These are phyloP conservation scores for Hestina assimilis DNA, from an alignment of 1,140 invertebrate genomes.

Conservation along the genomic window DNA sequence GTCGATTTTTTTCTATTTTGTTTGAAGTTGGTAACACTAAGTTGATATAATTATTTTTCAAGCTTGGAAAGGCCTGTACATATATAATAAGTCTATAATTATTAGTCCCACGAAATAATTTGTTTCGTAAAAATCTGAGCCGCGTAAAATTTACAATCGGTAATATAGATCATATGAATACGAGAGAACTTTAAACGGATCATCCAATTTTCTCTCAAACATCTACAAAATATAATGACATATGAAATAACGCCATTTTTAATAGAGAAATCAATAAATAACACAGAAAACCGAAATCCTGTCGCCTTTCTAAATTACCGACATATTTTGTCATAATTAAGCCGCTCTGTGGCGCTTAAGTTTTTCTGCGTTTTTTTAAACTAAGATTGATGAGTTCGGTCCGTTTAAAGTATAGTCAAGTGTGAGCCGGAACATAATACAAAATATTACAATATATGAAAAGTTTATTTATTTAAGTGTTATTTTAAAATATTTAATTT, in stretches of 20 bases:
- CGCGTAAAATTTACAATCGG: too few species aligned
- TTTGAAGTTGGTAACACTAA: too few species aligned
- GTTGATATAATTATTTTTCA: too few species aligned
- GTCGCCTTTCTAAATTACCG: conserved; percentile 51
- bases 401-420: conserved; percentile 22
- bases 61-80: too few species aligned
- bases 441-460: too few species aligned
- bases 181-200: not conserved
- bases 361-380: conserved; percentile 46
- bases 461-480: too few species aligned
- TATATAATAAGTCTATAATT: too few species aligned
- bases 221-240: conserved; percentile 23
- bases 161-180: not conserved
- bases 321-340: conserved; percentile 73
- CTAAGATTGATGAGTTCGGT: conserved; percentile 34
- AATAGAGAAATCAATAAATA: conserved; percentile 32
- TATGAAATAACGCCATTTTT: conserved; percentile 18
- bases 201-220: conserved; percentile 4
- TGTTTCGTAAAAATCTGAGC: too few species aligned
- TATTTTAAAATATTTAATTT: too few species aligned
- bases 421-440: conserved; percentile 7
- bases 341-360: conserved; percentile 46
- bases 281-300: conserved; percentile 33
- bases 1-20: too few species aligned
- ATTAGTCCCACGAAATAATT: too few species aligned